Conservation (phyloP, 2,888 invertebrate genomes). For the Lithodes maja region DNA sequence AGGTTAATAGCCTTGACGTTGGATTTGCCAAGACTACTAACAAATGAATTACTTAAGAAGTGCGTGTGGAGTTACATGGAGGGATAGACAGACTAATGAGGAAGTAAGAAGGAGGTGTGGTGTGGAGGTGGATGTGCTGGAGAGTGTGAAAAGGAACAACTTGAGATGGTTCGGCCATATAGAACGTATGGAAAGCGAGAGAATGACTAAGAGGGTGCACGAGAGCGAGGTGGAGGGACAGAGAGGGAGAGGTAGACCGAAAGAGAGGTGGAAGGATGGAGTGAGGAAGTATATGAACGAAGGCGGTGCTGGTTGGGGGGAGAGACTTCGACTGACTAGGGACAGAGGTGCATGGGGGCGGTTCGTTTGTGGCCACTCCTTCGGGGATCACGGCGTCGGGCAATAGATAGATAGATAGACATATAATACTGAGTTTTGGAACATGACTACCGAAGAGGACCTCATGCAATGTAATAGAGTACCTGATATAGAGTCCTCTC, state of each 20-base stretch:
- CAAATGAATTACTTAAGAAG: not conserved
- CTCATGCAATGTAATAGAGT: no score
- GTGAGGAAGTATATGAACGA: not conserved
- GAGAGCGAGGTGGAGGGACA: not conserved
- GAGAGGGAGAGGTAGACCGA: constrained; percentile 1
- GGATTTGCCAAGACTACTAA: no score
- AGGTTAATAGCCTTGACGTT: no score
- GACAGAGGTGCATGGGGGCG: not conserved
- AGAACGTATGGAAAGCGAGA: not conserved
- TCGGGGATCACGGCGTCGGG: not conserved
- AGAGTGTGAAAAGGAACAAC: not conserved
- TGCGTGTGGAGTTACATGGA: not conserved
- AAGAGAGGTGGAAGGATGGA: not conserved
- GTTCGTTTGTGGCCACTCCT: not conserved
- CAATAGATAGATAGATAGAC: not conserved
- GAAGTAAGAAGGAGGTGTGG: not conserved
- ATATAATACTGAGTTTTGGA: not conserved
- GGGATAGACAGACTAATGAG: not conserved
- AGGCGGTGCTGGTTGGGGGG: not conserved
- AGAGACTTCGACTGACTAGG: not conserved
- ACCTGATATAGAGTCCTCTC: no score
- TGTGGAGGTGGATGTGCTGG: not conserved
- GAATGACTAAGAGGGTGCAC: not conserved
- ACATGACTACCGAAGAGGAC: no score
- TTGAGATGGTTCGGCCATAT: not conserved